Percentiles rank a stretch among this genome's conserved stretches.
phyloP scores from a whole-genome alignment of 1,140 invertebrate species.

The Plutomurus gul region DNA sequence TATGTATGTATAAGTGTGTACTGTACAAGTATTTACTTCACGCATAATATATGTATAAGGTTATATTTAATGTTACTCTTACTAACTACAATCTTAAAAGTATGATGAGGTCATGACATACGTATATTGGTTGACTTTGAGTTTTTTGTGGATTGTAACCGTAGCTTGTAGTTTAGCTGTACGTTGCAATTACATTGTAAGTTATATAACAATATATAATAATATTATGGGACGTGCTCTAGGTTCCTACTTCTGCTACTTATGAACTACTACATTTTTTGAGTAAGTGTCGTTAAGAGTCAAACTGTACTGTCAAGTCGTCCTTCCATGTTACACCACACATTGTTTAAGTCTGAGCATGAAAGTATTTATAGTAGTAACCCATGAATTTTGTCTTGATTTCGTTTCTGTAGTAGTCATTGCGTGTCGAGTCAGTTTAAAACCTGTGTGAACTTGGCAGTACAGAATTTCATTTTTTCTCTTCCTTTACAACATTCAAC shows the following conservation, averaged over 20 bases:
- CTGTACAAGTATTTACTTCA: too few relatives aligned
- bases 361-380: background rate
- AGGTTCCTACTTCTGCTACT: background rate
- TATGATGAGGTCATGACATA: slow-evolving; percentile 50
- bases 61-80: background rate
- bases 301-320: slow-evolving; percentile 11
- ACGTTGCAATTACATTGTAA: background rate
- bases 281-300: background rate
- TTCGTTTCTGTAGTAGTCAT: too few relatives aligned
- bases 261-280: background rate
- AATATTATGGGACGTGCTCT: background rate
- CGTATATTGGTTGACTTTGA: slow-evolving; percentile 51
- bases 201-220: background rate
- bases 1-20: too few relatives aligned
- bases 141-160: slow-evolving; percentile 15
- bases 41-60: too few relatives aligned
- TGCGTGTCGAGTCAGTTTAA: slow-evolving; percentile 18
- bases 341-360: background rate
- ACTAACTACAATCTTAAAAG: slow-evolving; percentile 1
- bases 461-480: background rate
- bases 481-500: background rate
- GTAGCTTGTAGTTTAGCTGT: background rate
- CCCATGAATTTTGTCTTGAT: background rate
- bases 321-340: background rate
- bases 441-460: slow-evolving; percentile 23